Percentiles rank a stretch among this genome's conserved stretches.
These are phyloP conservation scores for Chamaedrilus cognettii DNA, from an alignment of 2,888 invertebrate species.

Conservation along the genomic window DNA sequence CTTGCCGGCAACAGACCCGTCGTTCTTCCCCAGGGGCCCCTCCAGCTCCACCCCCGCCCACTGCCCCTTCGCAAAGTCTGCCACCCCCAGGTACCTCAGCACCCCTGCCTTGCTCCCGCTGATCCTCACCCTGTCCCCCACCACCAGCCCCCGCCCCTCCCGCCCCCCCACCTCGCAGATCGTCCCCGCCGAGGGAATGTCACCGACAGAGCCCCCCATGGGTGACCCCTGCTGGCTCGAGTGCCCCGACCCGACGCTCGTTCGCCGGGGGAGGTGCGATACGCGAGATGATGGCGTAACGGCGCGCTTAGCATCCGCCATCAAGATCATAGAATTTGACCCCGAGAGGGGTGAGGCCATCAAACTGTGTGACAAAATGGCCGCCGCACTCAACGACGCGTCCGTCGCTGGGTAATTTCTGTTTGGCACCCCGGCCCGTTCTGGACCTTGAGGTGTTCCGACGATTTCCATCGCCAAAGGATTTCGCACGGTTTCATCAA, in stretches of 20 bases:
- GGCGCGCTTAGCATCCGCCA: too few species aligned
- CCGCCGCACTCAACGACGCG: too few species aligned
- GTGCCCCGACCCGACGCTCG: slow-evolving; percentile 43
- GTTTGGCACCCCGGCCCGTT: too few species aligned
- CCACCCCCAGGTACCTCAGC: slow-evolving; percentile 80
- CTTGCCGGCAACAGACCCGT: slow-evolving; percentile 66
- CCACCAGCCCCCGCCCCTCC: slow-evolving; percentile 20
- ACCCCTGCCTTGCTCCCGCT: slow-evolving; percentile 74
- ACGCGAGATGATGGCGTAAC: too few species aligned
- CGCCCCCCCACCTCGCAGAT: neutral
- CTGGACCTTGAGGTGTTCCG: too few species aligned
- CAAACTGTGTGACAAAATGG: too few species aligned
- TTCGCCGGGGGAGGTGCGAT: neutral
- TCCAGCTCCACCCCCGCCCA: slow-evolving; percentile 97
- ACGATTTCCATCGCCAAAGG: too few species aligned
- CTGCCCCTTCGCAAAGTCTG: slow-evolving; percentile 88
- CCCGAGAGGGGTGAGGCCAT: too few species aligned
- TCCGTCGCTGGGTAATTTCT: too few species aligned
- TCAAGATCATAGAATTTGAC: too few species aligned
- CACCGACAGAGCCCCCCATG: slow-evolving; percentile 14
- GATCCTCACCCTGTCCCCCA: slow-evolving; percentile 56
- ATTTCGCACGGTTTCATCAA: too few species aligned
- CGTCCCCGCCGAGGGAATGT: slow-evolving; percentile 20
- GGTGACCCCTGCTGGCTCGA: slow-evolving; percentile 38
- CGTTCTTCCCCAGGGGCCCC: slow-evolving; percentile 92